Evolutionary conservation across 2,797 vertebrate genomes (phyloP).

Genomic region (Adrianichthys oophorus): DNA sequence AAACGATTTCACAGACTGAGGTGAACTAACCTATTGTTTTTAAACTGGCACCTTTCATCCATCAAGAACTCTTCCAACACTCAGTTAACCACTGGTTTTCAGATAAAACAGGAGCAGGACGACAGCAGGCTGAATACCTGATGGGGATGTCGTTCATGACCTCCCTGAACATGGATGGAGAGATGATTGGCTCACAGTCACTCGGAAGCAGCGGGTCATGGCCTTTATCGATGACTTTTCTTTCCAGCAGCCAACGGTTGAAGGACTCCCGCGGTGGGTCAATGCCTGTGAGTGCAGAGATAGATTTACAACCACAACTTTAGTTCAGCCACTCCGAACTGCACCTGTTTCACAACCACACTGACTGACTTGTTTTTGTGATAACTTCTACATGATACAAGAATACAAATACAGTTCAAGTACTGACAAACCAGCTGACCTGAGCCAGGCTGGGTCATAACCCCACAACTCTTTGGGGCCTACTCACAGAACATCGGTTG

Average conservation of each 20-base stretch:
- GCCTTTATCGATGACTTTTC: conserved; percentile 94
- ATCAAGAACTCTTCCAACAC: too few species aligned
- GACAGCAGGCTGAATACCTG: conserved; percentile 77
- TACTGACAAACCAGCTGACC: too few species aligned
- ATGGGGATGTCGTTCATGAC: conserved; percentile 99
- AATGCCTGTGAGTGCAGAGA: conserved; percentile 78
- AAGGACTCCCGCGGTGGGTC: conserved; percentile 96
- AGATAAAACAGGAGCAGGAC: not conserved
- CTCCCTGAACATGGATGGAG: conserved; percentile 97
- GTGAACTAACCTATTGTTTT: too few species aligned
- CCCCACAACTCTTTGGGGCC: too few species aligned
- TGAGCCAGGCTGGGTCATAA: too few species aligned
- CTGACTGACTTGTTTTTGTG: not conserved
- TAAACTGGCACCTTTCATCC: too few species aligned
- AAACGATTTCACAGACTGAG: too few species aligned
- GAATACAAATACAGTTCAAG: too few species aligned
- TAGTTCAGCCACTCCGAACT: not conserved
- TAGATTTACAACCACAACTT: not conserved
- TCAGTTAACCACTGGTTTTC: too few species aligned
- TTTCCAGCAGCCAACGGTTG: conserved; percentile 96
- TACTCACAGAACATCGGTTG: too few species aligned
- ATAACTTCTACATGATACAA: not conserved
- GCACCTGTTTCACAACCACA: not conserved
- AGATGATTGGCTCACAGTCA: conserved; percentile 92
- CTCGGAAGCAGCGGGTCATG: conserved; percentile 91